Evolutionary conservation across 2,888 invertebrate species (phyloP), one percentile per base, ranked within the genome.

Genomic region (Melanophora roralis): DNA sequence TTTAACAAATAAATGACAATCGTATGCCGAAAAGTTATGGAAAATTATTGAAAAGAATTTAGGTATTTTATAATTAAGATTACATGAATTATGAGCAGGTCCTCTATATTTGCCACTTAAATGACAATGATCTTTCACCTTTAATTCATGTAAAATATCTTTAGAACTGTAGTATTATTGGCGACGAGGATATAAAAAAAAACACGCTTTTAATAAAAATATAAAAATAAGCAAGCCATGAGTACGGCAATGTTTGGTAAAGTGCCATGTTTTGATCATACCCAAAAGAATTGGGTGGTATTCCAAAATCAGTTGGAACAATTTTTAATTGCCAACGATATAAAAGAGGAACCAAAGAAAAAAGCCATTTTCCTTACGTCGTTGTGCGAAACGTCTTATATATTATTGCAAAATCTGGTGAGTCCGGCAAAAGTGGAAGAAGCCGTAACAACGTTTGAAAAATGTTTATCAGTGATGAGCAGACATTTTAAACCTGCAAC

Each of bases 301-400:
- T 81, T 78, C 43, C n/a, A 78, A 53, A 34, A 53, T 11, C 60
- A 78, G 40, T 11, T 78, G 21, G 59, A 71, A 43, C 72, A 78
- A 27, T 82, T 80, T 65, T 32, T 80, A 21, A 38, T 78, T 27
- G 80, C 72, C 1, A 78, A 82, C 21, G 51, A 60, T 16, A 38
- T 75, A 47, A 69, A n/a, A 6, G 49, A 79, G 11, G 32, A n/a
- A 1, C 16, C 36, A 9, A 73, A 76, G 57, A 78, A 68, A 47
- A 82, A 79, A 27, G 77, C 81, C n/a, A 77, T 82, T 38, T 53
- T 81, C 9, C n/a, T 81, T 9, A 73, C 76, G n/a, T 60, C 69
- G 8, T 16, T 77, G 12, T 65, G 60, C n/a, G 76, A 79, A 71
- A 49, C 43, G 21, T 64, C 78, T 3, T 78, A 78, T 57, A 59